These are phyloP conservation scores for Chiroxiphia lanceolata DNA, from an alignment of 2,797 vertebrate genomes.

Conservation along the genomic window DNA sequence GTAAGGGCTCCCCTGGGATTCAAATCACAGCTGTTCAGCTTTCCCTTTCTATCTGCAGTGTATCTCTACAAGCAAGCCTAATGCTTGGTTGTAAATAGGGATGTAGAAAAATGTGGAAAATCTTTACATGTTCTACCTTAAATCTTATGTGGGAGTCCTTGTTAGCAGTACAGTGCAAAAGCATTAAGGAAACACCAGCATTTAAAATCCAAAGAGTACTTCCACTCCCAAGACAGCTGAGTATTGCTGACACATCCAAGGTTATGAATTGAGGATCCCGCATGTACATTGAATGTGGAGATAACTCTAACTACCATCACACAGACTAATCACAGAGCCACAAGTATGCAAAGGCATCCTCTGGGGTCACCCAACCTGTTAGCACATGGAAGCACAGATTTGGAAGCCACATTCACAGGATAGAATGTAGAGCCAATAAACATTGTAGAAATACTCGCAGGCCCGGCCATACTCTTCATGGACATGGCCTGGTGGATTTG, in stretches of 20 bases:
- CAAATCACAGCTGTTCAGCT: background rate
- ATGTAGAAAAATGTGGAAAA: background rate
- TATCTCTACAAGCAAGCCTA: background rate
- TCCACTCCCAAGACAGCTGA: background rate
- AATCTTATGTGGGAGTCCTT: background rate
- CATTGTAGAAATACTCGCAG: background rate
- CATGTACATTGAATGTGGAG: background rate
- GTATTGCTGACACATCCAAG: background rate
- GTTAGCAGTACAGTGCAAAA: background rate
- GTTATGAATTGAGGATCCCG: no score
- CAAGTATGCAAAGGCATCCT: background rate
- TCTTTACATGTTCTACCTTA: background rate
- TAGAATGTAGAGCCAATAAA: background rate
- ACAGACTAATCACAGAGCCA: background rate
- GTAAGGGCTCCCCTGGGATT: background rate
- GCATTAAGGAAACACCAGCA: background rate
- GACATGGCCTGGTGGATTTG: background rate
- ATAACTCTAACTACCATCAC: background rate
- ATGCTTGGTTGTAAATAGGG: background rate
- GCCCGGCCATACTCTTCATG: background rate
- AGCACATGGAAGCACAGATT: background rate
- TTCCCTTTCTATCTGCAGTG: background rate
- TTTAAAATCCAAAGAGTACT: background rate
- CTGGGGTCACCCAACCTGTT: background rate
- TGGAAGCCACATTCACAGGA: background rate